Evolutionary conservation across 2,797 vertebrate genomes (phyloP), one percentile per base, ranked within the genome.

Genomic region (Lepus oiostolus): DNA sequence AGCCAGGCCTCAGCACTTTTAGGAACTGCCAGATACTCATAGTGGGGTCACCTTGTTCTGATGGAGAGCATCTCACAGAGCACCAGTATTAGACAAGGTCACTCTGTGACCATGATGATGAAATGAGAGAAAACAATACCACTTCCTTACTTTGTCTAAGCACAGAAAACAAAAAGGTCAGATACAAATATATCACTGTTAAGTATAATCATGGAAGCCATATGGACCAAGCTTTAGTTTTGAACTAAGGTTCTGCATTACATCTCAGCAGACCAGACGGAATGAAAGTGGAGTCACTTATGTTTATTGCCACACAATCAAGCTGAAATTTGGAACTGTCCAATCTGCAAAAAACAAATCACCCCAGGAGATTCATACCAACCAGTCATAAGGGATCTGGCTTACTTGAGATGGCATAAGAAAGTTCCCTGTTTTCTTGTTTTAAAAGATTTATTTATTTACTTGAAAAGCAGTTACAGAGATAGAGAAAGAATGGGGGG

Each of bases 141-240:
- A 79, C 42, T 95, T 90, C 32, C 71, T 65, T 85, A 28, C 35
- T 92, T 85, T 90, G 28, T 76, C 72, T 92, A 82, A 92, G 58
- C 30, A 77, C 22, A 50, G 32, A 42, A 13, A 85, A 63, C 30
- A 86, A 63, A 32, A 90, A 85, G 17, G 71, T 72, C 76, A 72
- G 28, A 12, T 75, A 13, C 17, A 94, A 89, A 89, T 83, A 80
- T 74, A 76, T 14, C 24, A 47, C 21, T 58, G 38, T 60, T 65
- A 58, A 63, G 30, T 68, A 74, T 47, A 84, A 60, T 89, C 10
- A 67, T 28, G 35, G 38, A 74, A 79, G 24, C 13, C 9, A 71
- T 76, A 35, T 65, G 13, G 26, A 42, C n/a, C 58, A 30, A 75
- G n/a, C 13, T 71, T 58, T 60, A n/a, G 30, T 50, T 79, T 67